phyloP scores from a whole-genome alignment of 2,888 invertebrate species.

The Lepidochitona cinerea region DNA sequence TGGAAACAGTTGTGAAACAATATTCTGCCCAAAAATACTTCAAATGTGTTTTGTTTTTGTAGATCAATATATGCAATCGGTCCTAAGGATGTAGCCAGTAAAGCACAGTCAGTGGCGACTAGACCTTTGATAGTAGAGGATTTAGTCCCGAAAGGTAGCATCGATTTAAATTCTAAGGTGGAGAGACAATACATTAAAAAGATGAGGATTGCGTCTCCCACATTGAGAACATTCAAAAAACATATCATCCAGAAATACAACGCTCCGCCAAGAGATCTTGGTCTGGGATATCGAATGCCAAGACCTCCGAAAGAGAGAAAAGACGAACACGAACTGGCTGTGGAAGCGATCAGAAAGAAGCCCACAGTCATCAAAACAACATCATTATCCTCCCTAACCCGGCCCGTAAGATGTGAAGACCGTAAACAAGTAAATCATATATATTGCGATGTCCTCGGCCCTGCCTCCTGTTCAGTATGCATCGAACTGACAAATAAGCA shows the following conservation, averaged over 20 bases:
- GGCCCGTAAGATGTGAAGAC: constrained; percentile 32
- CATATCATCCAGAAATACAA: constrained; percentile 49
- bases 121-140: constrained; percentile 19
- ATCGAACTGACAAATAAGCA: constrained; percentile 51
- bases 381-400: constrained; percentile 34
- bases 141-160: neutral
- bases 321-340: constrained; percentile 31
- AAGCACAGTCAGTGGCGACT: constrained; percentile 34
- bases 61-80: constrained; percentile 48
- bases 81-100: constrained; percentile 38
- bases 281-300: constrained; percentile 48
- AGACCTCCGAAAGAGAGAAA: constrained; percentile 38
- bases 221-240: constrained; percentile 39
- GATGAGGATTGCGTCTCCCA: constrained; percentile 34
- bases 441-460: constrained; percentile 55
- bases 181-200: constrained; percentile 50
- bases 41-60: constrained; percentile 15
- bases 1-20: no score
- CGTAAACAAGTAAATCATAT: constrained; percentile 23
- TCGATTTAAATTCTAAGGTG: constrained; percentile 39
- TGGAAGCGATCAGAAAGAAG: constrained; percentile 39
- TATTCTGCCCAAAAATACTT: no score
- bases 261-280: constrained; percentile 27
- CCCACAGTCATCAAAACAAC: constrained; percentile 38
- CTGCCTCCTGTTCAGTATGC: constrained; percentile 49